Base-by-base conservation (phyloP, 2,797 vertebrate genomes). In the Apogon hyalosoma region DNA sequence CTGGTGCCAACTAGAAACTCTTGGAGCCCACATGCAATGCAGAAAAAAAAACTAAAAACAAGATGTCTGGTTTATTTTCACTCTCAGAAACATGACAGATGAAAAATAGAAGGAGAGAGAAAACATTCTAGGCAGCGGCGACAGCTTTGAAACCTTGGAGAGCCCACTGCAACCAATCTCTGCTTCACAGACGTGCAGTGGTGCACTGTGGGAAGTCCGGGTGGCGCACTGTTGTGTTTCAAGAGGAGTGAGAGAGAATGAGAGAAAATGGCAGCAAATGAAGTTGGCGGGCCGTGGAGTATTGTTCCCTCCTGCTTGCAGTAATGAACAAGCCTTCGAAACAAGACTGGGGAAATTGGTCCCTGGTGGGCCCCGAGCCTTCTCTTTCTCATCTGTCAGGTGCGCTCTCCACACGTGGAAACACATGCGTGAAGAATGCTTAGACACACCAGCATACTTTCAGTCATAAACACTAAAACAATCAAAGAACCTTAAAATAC, bases 321-420 rank as follows among this genome's bases (percentile, higher is more conserved):
- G 80, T 91, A 89, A 92, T 91, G 87, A 92, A 91, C 89, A 84
- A 79, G 84, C 84, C 65, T 67, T 75, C 21, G 18, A 56, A 90
- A 78, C 83, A 88, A 36, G 84, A 77, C 83, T 60, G 79, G 76
- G 81, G 80, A 79, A 88, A 88, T 87, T 87, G 85, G 81, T 88
- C 86, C 83, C 83, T 8, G 3, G 79, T 63, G 86, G 72, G 52
- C 39, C 72, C 51, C 0, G 11, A 61, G 78, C 67, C 51, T 59
- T 64, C 74, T 73, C 66, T 58, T 56, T 74, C 68, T 87, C 81
- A 79, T 86, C 80, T 45, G 71, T 88, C 83, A 77, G 82, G 75
- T 80, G 79, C 68, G 77, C 77, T 73, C 15, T 42, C 56, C 33
- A 3, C 58, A 69, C 53, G 7, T 48, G 63, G 15, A 65, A 50